Percentiles rank a stretch among this genome's conserved stretches.
phyloP scores from a whole-genome alignment of 23 tunicate genomes.

The Diplosoma virens region DNA sequence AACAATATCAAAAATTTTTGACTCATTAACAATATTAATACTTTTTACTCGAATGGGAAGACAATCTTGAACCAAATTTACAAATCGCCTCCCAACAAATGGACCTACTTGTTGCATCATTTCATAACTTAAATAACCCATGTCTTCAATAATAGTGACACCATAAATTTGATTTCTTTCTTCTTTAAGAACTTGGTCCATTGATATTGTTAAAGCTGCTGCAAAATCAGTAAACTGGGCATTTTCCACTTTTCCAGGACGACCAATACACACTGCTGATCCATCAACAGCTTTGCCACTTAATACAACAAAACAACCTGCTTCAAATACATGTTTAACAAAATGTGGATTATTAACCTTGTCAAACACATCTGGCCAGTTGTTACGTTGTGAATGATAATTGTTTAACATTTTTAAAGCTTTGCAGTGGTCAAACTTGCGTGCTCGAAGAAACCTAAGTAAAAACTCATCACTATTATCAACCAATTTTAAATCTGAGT shows the following conservation, averaged over 20 bases:
- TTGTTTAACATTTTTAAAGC: slow-evolving; percentile 60
- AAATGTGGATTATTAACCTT: slow-evolving; percentile 54
- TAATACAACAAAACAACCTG: slow-evolving; percentile 27
- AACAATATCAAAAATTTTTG: slow-evolving; percentile 53
- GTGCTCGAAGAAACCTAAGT: slow-evolving; percentile 64
- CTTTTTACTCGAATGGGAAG: slow-evolving; percentile 71
- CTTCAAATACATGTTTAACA: slow-evolving; percentile 32
- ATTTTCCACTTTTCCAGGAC: slow-evolving; percentile 58
- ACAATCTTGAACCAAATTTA: slow-evolving; percentile 57
- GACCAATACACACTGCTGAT: slow-evolving; percentile 49
- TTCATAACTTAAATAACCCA: slow-evolving; percentile 23
- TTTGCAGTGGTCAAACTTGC: slow-evolving; percentile 59
- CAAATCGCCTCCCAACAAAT: slow-evolving; percentile 49
- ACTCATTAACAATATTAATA: slow-evolving; percentile 62
- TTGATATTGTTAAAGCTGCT: slow-evolving; percentile 35
- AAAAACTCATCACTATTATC: slow-evolving; percentile 45
- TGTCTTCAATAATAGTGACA: slow-evolving; percentile 68
- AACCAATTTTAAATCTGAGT: slow-evolving; percentile 10
- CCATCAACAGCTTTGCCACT: slow-evolving; percentile 65
- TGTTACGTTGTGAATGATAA: slow-evolving; percentile 39
- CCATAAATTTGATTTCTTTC: slow-evolving; percentile 77
- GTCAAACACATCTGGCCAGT: slow-evolving; percentile 66
- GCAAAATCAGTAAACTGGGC: slow-evolving; percentile 41
- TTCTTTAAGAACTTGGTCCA: slow-evolving; percentile 51
- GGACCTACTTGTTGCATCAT: slow-evolving; percentile 76